phyloP scores from a whole-genome alignment of 1,140 invertebrate genomes.

The Nebria ingens region DNA sequence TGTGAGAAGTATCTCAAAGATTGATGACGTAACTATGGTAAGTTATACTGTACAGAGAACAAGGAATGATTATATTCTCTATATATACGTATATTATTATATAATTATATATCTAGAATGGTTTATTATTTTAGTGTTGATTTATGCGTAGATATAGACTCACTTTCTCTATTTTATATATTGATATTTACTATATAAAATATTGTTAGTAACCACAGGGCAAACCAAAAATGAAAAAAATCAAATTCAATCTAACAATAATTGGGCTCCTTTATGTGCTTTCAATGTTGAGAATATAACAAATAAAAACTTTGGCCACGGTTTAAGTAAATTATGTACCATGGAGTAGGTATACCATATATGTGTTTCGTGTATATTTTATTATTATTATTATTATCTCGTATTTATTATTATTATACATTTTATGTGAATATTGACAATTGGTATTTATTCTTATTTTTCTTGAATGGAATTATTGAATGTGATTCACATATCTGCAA shows the following conservation, averaged over 20 bases:
- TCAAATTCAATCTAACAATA: no score
- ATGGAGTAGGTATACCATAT: background rate
- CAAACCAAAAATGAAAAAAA: no score
- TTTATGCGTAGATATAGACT: background rate
- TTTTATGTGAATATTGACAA: background rate
- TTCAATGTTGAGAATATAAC: constrained; percentile 3
- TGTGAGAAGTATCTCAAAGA: constrained; percentile 96
- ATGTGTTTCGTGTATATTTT: constrained; percentile 6
- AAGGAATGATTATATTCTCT: constrained; percentile 26
- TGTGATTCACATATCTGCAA: background rate
- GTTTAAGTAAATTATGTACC: background rate
- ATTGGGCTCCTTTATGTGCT: background rate
- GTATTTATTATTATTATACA: background rate
- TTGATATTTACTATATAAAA: background rate
- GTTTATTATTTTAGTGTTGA: background rate
- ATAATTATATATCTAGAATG: constrained; percentile 5
- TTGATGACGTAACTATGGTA: constrained; percentile 98
- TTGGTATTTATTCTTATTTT: background rate
- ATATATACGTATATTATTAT: constrained; percentile 15
- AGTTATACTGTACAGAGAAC: constrained; percentile 45
- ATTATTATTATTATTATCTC: constrained; percentile 5
- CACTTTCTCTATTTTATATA: constrained; percentile 1
- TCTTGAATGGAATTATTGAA: constrained; percentile 1
- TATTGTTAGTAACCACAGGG: background rate
- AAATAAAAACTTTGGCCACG: background rate